Percentiles rank a stretch among this genome's conserved stretches.
Evolutionary conservation across 2,797 vertebrate species (phyloP).

Genomic region (Syngnathus rostellatus): DNA sequence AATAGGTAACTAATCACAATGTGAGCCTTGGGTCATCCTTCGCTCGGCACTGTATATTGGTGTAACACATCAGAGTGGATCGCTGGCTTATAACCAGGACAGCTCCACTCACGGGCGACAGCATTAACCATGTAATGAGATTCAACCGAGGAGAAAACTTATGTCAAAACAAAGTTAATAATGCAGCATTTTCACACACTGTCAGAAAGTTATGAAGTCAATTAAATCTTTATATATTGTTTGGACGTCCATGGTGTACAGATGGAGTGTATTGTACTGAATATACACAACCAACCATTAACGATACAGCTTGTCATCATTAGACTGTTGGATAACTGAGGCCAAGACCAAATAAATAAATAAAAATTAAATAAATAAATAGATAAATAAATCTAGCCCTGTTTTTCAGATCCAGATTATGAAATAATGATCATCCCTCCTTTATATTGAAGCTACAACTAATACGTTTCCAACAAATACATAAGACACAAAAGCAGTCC

Average conservation of each 20-base stretch:
- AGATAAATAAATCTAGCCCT: too few species aligned
- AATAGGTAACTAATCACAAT: slow-evolving; percentile 17
- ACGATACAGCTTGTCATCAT: too few species aligned
- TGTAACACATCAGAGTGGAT: background rate
- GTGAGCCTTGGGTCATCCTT: slow-evolving; percentile 9
- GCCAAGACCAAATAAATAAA: background rate
- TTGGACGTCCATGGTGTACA: background rate
- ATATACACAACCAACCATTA: too few species aligned
- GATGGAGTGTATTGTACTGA: background rate
- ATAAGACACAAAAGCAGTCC: background rate
- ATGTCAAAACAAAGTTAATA: background rate
- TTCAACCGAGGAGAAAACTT: background rate
- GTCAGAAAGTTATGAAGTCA: background rate
- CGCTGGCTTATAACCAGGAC: background rate
- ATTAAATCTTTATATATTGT: background rate
- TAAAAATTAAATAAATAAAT: too few species aligned
- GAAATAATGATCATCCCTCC: background rate
- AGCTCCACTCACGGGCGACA: background rate
- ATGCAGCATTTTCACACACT: background rate
- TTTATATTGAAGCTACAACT: background rate
- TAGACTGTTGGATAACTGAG: too few species aligned
- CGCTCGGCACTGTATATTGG: background rate
- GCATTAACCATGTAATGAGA: background rate
- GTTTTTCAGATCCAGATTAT: background rate
- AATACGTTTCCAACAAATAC: background rate